Percentiles rank a stretch among this genome's conserved stretches.
These are phyloP conservation scores for Phenganax subtilis DNA, from an alignment of 92 coral and sea anemone species.

Conservation along the genomic window DNA sequence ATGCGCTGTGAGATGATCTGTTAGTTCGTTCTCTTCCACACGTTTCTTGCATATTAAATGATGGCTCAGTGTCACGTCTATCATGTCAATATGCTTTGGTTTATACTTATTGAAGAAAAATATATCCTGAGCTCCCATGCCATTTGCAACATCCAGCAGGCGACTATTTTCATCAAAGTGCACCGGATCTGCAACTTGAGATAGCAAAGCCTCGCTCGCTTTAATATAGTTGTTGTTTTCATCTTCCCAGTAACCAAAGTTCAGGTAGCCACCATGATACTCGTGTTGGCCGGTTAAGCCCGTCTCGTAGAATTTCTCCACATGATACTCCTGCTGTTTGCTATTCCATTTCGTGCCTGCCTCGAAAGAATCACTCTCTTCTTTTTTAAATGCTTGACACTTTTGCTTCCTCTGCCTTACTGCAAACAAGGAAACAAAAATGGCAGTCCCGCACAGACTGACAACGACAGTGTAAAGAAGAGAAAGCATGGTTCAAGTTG, in stretches of 20 bases:
- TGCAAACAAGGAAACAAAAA: conserved; percentile 2
- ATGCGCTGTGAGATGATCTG: conserved; percentile 49
- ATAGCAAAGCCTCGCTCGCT: conserved; percentile 44
- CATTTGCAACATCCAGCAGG: conserved; percentile 42
- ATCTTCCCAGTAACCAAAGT: conserved; percentile 45
- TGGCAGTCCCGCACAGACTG: conserved; percentile 20
- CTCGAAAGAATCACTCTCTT: not conserved
- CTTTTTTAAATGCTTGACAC: conserved; percentile 37
- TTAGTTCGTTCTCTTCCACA: conserved; percentile 15
- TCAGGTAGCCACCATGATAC: conserved; percentile 44
- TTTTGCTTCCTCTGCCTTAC: conserved; percentile 9
- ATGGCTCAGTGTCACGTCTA: conserved; percentile 33
- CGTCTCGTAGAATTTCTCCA: conserved; percentile 42
- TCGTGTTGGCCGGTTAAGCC: conserved; percentile 43
- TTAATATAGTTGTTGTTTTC: conserved; percentile 33
- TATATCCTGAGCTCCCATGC: conserved; percentile 45
- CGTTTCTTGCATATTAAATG: conserved; percentile 32
- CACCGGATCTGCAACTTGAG: conserved; percentile 41
- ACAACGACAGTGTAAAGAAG: conserved; percentile 10
- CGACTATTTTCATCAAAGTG: conserved; percentile 26
- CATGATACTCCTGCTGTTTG: conserved; percentile 38
- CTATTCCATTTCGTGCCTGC: conserved; percentile 41
- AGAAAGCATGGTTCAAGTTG: conserved; percentile 1
- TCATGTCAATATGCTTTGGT: conserved; percentile 34
- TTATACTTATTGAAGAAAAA: conserved; percentile 36